A percentile compares a stretch with the other conserved stretches of the same genome.
These are phyloP conservation scores for Crepidodera aurea DNA, from an alignment of 2,888 invertebrate species.

Conservation along the genomic window DNA sequence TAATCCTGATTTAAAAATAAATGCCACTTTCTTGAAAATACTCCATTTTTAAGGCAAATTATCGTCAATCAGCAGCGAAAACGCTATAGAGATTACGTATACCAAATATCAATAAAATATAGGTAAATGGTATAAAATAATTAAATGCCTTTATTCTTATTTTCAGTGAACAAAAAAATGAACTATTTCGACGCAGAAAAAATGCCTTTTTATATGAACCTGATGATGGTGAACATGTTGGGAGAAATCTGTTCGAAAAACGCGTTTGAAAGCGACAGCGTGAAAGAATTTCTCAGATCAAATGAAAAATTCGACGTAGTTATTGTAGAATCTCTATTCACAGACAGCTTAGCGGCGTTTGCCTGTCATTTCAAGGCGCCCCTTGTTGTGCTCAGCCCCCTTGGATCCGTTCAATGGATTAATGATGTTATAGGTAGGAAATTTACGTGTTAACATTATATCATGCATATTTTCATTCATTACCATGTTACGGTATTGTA, in stretches of 20 bases:
- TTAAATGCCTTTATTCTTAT: not conserved
- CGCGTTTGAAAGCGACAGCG: slow-evolving; percentile 46
- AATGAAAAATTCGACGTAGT: slow-evolving; percentile 58
- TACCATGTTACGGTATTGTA: no score
- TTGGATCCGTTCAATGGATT: slow-evolving; percentile 62
- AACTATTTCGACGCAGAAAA: slow-evolving; percentile 22
- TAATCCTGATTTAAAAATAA: no score
- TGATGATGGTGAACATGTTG: slow-evolving; percentile 30
- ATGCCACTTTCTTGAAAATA: no score
- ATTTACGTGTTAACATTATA: not conserved
- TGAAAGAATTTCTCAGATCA: slow-evolving; percentile 52
- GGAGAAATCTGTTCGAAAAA: slow-evolving; percentile 35
- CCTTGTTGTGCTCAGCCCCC: slow-evolving; percentile 58
- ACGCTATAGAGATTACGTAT: no score
- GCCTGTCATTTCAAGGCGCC: slow-evolving; percentile 57
- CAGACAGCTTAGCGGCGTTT: slow-evolving; percentile 62
- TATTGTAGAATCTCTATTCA: slow-evolving; percentile 62
- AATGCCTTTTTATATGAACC: slow-evolving; percentile 17
- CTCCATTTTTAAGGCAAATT: no score
- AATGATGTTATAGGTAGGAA: slow-evolving; percentile 62
- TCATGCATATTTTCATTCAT: no score
- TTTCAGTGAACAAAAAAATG: not conserved
- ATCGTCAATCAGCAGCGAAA: no score
- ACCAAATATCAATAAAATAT: no score
- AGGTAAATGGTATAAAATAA: no score